These are phyloP conservation scores for Neoitamus cyanurus DNA, from an alignment of 2,888 invertebrate species.

Conservation along the genomic window DNA sequence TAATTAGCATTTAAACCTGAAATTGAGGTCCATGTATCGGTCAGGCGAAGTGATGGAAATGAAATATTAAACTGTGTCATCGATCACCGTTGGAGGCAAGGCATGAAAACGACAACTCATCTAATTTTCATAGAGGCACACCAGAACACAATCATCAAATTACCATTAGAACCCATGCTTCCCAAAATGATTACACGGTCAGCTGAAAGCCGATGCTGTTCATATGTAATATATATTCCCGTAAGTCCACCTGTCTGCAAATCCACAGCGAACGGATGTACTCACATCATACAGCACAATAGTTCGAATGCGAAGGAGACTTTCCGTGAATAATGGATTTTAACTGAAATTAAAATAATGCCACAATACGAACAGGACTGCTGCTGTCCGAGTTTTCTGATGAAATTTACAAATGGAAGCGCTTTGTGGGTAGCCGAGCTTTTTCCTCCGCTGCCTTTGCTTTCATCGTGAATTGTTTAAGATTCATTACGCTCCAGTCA, in stretches of 20 bases:
- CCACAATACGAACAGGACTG: neutral
- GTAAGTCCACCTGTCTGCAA: neutral
- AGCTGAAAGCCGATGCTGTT: neutral
- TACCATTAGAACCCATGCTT: neutral
- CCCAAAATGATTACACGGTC: neutral
- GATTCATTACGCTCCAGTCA: neutral
- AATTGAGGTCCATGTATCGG: neutral
- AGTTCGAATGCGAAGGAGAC: neutral
- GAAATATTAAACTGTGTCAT: slow-evolving; percentile 1
- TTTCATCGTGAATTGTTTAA: neutral
- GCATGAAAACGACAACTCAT: neutral
- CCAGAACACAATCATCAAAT: neutral
- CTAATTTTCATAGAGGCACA: neutral
- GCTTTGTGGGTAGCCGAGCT: neutral
- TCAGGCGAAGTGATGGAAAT: neutral
- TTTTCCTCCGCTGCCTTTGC: neutral
- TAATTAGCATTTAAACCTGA: neutral
- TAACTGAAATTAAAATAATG: slow-evolving; percentile 1
- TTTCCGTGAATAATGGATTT: neutral
- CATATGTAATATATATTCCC: no score
- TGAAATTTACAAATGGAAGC: neutral
- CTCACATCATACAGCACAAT: neutral
- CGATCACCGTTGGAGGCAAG: neutral
- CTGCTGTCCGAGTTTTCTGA: neutral
- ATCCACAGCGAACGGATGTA: neutral